Base-by-base conservation (phyloP, 2,797 vertebrate genomes). In the Danio albolineatus region DNA sequence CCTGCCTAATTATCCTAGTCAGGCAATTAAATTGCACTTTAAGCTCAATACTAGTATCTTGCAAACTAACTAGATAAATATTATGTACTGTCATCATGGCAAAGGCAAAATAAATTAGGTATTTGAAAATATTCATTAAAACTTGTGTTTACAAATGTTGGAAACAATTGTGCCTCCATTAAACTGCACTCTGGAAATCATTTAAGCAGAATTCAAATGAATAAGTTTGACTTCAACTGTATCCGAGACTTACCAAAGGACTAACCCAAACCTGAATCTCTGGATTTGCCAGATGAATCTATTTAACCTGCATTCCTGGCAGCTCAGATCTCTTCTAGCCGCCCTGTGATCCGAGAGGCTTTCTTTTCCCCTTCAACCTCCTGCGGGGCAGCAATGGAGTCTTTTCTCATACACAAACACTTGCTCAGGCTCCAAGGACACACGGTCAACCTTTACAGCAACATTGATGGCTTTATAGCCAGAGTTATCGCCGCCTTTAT, bases 391-490 rank as follows among this genome's bases (percentile, higher is more conserved):
- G 76, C 10, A 17, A 48, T 74, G 54, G 86, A 73, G 17, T 72
- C 64, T 39, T 54, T 57, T 71, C 69, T 61, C 36, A 19, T 57
- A 69, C 54, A 38, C 61, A 46, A 59, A 62, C 73, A 57, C 71
- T 46, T 41, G 66, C 60, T 64, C 41, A 53, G 14, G 49, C 62
- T 67, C 66, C 91, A 94, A 94, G 92, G 92, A 91, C 91, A 91
- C 82, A 85, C 86, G 87, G 90, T 91, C 91, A 91, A 89, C 89
- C 85, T 92, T 92, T 90, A 91, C 91, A 87, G 84, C 89, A 78
- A 85, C 85, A 86, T 85, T 91, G 88, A 91, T 88, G 88, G 89
- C 84, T 93, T 94, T 91, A 91, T 87, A 76, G 84, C 83, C 75
- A 53, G 80, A 76, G 51, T 92, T 91, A 91, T 91, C 84, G 59